These are phyloP conservation scores for Phylloscopus trochiloides DNA, from an alignment of 2,113 vertebrate genomes.

Conservation along the genomic window DNA sequence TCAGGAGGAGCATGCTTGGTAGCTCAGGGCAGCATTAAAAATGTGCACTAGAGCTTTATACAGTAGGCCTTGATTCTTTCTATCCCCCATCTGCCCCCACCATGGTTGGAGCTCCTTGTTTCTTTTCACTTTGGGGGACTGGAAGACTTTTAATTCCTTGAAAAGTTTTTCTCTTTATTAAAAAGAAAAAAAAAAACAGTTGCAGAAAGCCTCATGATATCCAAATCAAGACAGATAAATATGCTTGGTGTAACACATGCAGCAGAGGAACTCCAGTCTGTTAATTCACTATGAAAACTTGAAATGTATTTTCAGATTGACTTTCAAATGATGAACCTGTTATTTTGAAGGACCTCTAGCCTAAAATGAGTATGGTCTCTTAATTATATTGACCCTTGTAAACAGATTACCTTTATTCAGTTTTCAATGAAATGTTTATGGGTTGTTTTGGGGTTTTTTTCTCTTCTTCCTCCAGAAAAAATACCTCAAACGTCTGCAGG, in stretches of 20 bases:
- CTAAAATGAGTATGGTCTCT: neutral
- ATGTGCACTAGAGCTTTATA: neutral
- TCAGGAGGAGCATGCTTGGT: neutral
- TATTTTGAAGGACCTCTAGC: neutral
- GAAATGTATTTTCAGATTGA: neutral
- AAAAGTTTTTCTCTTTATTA: neutral
- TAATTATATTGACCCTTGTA: neutral
- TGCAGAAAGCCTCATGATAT: neutral
- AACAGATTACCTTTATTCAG: neutral
- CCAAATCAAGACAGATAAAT: neutral
- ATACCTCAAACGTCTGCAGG: constrained; percentile 86
- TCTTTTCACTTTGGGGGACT: neutral
- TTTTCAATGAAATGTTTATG: neutral
- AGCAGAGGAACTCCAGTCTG: neutral
- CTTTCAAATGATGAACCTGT: neutral
- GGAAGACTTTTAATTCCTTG: neutral
- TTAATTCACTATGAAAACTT: neutral
- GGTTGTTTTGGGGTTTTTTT: neutral
- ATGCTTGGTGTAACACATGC: neutral
- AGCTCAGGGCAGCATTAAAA: neutral
- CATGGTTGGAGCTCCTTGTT: neutral
- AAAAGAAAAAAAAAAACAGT: neutral
- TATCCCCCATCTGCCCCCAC: neutral
- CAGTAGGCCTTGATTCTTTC: neutral
- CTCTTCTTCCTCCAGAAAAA: constrained; percentile 75